Evolutionary conservation across 2,888 invertebrate genomes (phyloP).

Genomic region (Mesochorus sp.): DNA sequence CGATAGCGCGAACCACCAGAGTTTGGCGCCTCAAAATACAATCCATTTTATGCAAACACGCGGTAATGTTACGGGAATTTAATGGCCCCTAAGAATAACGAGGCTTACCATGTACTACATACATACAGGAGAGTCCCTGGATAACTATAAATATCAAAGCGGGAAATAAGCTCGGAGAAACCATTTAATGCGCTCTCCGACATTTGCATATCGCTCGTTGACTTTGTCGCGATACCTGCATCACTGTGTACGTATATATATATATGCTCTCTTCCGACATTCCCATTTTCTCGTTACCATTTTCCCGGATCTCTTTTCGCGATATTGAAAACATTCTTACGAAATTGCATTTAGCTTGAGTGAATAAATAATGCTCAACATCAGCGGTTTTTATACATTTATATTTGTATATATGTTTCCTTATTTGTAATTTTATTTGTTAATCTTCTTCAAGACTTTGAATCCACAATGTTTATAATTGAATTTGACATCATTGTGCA

Average conservation of each 20-base stretch:
- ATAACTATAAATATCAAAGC: conserved; percentile 59
- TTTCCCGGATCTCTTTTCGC: conserved; percentile 14
- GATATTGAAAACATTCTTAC: background rate
- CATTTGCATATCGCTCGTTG: conserved; percentile 67
- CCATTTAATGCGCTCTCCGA: conserved; percentile 60
- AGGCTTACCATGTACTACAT: conserved; percentile 37
- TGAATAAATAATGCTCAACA: conserved; percentile 3
- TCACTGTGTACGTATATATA: background rate
- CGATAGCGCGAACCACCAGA: conserved; percentile 1
- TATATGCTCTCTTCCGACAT: background rate
- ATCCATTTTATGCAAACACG: conserved; percentile 41
- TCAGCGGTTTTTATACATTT: too few species aligned
- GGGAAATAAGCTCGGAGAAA: conserved; percentile 58
- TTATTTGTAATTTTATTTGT: too few species aligned
- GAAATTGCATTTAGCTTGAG: conserved; percentile 7
- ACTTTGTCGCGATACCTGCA: conserved; percentile 28
- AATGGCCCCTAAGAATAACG: conserved; percentile 54
- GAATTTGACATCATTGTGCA: too few species aligned
- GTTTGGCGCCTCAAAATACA: conserved; percentile 29
- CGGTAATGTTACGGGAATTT: conserved; percentile 49
- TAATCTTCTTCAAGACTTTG: too few species aligned
- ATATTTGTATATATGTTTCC: too few species aligned
- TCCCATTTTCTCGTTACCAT: conserved; percentile 39
- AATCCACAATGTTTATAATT: too few species aligned
- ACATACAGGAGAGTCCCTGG: background rate